Percentiles rank a stretch among this genome's conserved stretches.
Evolutionary conservation across 2,113 vertebrate species (phyloP).

Genomic region (Lycaon pictus): DNA sequence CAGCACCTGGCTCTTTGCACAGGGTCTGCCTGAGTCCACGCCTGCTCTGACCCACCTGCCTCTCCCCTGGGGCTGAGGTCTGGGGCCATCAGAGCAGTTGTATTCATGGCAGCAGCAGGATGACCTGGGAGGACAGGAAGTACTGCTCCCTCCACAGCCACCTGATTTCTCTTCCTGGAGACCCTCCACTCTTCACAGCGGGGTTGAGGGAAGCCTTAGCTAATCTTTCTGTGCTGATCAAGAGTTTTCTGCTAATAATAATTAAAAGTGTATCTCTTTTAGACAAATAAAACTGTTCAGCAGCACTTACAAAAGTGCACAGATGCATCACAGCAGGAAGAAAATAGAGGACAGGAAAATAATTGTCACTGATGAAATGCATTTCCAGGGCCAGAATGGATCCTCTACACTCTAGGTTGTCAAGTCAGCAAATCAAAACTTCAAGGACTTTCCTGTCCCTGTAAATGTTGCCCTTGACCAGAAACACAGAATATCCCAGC

Average conservation of each 20-base stretch:
- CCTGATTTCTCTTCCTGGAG: neutral
- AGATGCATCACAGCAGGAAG: neutral
- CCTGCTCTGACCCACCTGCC: too few species aligned
- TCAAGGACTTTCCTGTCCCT: neutral
- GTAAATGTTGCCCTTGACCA: neutral
- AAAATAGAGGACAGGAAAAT: neutral
- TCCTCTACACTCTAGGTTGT: rapidly evolving
- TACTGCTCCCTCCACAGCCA: neutral
- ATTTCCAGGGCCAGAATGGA: neutral
- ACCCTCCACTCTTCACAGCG: neutral
- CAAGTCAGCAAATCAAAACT: neutral
- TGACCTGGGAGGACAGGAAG: neutral
- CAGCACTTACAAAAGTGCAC: neutral
- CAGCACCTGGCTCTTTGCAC: too few species aligned
- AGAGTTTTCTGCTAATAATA: neutral
- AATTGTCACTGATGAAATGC: neutral
- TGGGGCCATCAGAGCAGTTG: too few species aligned
- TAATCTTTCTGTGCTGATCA: neutral
- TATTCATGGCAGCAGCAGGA: neutral
- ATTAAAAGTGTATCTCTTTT: neutral
- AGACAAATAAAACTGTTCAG: neutral
- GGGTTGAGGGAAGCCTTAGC: too few species aligned
- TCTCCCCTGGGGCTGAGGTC: too few species aligned
- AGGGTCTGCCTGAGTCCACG: too few species aligned
- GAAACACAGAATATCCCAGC: neutral